Conservation (phyloP, 1,140 invertebrate genomes). For the Andricus grossulariae region DNA sequence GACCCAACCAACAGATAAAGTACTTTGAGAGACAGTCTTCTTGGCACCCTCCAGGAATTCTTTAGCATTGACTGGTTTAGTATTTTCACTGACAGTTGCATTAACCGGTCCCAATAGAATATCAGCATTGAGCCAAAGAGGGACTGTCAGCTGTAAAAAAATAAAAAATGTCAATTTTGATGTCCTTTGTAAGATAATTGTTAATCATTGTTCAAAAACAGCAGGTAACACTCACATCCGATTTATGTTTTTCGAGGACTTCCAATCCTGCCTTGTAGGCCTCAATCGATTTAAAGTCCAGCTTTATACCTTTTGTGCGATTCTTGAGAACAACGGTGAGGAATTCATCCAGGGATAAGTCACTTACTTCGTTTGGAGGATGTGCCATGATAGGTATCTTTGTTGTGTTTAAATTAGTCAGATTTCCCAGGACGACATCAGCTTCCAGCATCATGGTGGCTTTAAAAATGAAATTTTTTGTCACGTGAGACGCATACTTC, state of each 20-base stretch:
- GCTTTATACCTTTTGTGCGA: slow-evolving; percentile 86
- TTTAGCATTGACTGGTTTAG: slow-evolving; percentile 81
- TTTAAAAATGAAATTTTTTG: slow-evolving; percentile 14
- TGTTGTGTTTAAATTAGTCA: slow-evolving; percentile 64
- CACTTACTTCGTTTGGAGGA: slow-evolving; percentile 83
- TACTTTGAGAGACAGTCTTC: slow-evolving; percentile 80
- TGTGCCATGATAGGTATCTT: slow-evolving; percentile 90
- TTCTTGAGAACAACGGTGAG: slow-evolving; percentile 77
- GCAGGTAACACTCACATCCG: slow-evolving; percentile 66
- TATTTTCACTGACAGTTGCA: slow-evolving; percentile 72
- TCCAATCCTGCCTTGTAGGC: slow-evolving; percentile 82
- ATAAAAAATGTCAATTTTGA: no score
- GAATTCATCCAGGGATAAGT: slow-evolving; percentile 87
- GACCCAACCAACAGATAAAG: slow-evolving; percentile 92
- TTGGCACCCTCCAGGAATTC: slow-evolving; percentile 79
- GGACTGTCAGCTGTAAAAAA: slow-evolving; percentile 79
- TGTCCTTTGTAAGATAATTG: no score
- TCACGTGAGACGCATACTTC: not conserved
- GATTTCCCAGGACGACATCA: slow-evolving; percentile 85
- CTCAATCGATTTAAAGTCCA: slow-evolving; percentile 91
- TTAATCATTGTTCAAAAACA: no score
- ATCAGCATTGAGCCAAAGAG: slow-evolving; percentile 93
- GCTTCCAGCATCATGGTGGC: slow-evolving; percentile 89
- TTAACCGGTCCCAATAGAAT: slow-evolving; percentile 88
- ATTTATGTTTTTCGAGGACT: slow-evolving; percentile 74